A percentile compares a stretch with the other conserved stretches of the same genome.
These are phyloP conservation scores for Drosophila prosaltans DNA, from an alignment of 1,140 invertebrate genomes.

Conservation along the genomic window DNA sequence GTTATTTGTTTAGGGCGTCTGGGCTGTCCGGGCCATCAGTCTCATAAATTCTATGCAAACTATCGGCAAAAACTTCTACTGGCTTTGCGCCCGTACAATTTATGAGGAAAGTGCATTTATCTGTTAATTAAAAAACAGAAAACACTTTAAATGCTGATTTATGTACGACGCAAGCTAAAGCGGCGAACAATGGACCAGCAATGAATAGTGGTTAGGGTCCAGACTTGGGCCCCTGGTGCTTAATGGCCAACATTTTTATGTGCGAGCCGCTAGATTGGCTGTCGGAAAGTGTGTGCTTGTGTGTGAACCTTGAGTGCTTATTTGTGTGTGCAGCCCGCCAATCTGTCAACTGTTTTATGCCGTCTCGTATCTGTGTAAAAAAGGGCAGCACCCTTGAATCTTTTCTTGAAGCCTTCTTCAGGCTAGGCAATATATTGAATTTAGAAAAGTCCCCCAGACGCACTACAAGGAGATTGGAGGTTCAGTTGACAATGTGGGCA, in stretches of 20 bases:
- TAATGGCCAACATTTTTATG: background rate
- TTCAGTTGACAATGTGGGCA: too few species aligned
- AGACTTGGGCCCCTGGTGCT: background rate
- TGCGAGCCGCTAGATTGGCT: background rate
- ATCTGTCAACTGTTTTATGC: constrained; percentile 41
- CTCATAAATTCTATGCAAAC: constrained; percentile 25
- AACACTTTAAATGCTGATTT: constrained; percentile 67
- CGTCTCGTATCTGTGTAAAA: constrained; percentile 2
- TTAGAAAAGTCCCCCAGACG: background rate
- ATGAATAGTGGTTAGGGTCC: background rate
- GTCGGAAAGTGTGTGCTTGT: background rate
- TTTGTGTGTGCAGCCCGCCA: constrained; percentile 30
- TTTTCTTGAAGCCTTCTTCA: background rate
- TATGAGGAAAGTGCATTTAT: constrained; percentile 64
- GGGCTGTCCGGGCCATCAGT: background rate
- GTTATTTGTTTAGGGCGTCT: too few species aligned
- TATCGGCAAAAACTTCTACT: constrained; percentile 37
- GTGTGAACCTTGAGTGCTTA: constrained; percentile 18
- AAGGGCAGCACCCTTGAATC: constrained; percentile 4
- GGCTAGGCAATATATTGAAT: background rate
- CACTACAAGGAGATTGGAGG: too few species aligned
- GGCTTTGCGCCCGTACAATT: constrained; percentile 49
- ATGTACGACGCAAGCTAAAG: constrained; percentile 32
- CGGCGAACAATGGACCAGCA: constrained; percentile 12
- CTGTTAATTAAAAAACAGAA: constrained; percentile 72